A percentile compares a stretch with the other conserved stretches of the same genome.
phyloP scores from a whole-genome alignment of 2,888 invertebrate genomes.

The Drosophila infuscata region DNA sequence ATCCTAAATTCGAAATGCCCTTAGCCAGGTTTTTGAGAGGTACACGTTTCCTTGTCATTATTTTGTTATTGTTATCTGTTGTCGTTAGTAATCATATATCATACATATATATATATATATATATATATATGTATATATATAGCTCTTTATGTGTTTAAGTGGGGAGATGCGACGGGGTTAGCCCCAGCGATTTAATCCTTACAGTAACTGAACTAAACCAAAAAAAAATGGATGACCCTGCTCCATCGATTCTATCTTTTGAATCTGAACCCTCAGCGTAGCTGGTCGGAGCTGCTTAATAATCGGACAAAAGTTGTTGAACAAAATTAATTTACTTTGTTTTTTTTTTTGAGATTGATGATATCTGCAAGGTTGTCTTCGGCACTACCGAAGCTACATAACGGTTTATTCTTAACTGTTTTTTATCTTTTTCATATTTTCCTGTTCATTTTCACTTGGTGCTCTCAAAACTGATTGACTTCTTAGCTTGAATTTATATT shows the following conservation, averaged over 20 bases:
- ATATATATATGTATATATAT: not conserved
- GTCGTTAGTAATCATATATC: constrained; percentile 16
- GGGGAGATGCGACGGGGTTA: not conserved
- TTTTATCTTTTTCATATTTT: constrained; percentile 5
- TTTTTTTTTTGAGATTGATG: not conserved
- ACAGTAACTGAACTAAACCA: not conserved
- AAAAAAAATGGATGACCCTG: not conserved
- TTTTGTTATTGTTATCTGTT: constrained; percentile 41
- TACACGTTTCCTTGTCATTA: constrained; percentile 81
- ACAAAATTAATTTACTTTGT: not conserved
- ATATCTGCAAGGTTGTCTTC: constrained; percentile 21
- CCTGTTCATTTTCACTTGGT: constrained; percentile 20
- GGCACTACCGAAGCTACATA: constrained; percentile 4
- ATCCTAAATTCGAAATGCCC: constrained; percentile 55
- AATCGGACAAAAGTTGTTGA: not conserved
- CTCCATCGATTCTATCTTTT: not conserved
- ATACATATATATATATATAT: constrained; percentile 1
- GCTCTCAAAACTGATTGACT: constrained; percentile 51
- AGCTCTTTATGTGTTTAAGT: not conserved
- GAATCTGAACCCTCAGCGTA: not conserved
- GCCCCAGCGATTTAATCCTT: not conserved
- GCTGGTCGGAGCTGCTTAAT: not conserved
- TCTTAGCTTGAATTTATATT: constrained; percentile 8
- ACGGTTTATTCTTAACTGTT: constrained; percentile 13
- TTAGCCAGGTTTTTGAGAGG: constrained; percentile 70